A percentile compares a stretch with the other conserved stretches of the same genome.
Evolutionary conservation across 2,888 invertebrate species (phyloP).

Genomic region (Pasiphila rectangulata): DNA sequence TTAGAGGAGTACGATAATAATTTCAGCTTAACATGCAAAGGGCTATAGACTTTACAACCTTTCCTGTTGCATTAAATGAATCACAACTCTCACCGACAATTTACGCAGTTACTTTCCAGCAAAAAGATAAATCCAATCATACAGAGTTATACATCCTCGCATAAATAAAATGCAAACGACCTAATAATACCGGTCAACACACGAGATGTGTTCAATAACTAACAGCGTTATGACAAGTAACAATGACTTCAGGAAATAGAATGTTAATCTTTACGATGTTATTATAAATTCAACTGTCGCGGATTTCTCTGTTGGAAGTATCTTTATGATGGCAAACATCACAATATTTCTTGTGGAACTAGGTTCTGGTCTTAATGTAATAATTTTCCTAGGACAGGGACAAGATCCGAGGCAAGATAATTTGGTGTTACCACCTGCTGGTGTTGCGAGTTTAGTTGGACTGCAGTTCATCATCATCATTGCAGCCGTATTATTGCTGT

Average conservation of each 20-base stretch:
- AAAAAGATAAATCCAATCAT: background rate
- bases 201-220: constrained; percentile 18
- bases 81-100: background rate
- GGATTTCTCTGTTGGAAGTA: constrained; percentile 28
- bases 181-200: background rate
- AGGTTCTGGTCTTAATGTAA: constrained; percentile 20
- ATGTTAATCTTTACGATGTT: constrained; percentile 31
- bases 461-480: no score
- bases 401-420: background rate
- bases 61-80: background rate
- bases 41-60: no score
- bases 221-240: constrained; percentile 17
- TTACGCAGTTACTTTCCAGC: background rate
- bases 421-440: constrained; percentile 2
- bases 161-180: background rate
- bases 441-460: no score
- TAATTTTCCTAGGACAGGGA: constrained; percentile 10
- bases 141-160: background rate
- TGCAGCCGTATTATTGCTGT: no score
- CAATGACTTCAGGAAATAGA: constrained; percentile 29
- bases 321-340: constrained; percentile 29
- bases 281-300: constrained; percentile 29
- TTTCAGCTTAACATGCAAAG: no score
- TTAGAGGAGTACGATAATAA: background rate
- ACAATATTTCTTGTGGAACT: constrained; percentile 23